phyloP scores from a whole-genome alignment of 2,797 vertebrate species.

The Valencia hispanica region DNA sequence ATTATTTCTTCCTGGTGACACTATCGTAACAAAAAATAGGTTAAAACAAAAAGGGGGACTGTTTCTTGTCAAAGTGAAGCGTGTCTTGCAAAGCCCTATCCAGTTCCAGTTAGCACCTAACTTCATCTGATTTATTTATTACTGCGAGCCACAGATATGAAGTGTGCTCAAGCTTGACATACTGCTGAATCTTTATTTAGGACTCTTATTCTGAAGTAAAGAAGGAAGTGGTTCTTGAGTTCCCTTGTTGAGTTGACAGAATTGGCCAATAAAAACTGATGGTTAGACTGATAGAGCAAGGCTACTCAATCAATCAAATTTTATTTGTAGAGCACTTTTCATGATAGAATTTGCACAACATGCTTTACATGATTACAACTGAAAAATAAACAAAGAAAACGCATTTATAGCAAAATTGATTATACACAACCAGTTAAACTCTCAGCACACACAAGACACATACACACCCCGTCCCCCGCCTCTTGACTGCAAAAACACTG shows the following conservation, averaged over 20 bases:
- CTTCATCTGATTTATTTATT: not conserved
- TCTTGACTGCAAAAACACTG: no score
- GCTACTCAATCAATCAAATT: no score
- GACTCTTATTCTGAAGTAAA: not conserved
- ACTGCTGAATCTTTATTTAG: not conserved
- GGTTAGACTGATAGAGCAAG: not conserved
- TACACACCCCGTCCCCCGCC: no score
- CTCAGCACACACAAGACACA: no score
- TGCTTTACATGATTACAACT: no score
- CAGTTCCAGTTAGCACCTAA: not conserved
- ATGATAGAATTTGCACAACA: no score
- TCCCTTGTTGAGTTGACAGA: not conserved
- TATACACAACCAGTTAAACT: no score
- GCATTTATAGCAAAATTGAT: no score
- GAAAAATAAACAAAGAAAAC: no score
- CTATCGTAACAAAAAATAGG: not conserved
- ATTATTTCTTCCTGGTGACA: not conserved
- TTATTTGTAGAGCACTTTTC: no score
- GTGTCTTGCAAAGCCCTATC: not conserved
- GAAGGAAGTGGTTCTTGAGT: not conserved
- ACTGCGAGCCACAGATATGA: not conserved
- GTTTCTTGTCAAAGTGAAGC: no score
- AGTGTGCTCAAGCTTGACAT: not conserved
- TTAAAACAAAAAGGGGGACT: not conserved
- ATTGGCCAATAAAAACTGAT: not conserved